Evolutionary conservation across 1,140 invertebrate genomes (phyloP), one percentile per base, ranked within the genome.

Genomic region (Euura saliciscinereae): DNA sequence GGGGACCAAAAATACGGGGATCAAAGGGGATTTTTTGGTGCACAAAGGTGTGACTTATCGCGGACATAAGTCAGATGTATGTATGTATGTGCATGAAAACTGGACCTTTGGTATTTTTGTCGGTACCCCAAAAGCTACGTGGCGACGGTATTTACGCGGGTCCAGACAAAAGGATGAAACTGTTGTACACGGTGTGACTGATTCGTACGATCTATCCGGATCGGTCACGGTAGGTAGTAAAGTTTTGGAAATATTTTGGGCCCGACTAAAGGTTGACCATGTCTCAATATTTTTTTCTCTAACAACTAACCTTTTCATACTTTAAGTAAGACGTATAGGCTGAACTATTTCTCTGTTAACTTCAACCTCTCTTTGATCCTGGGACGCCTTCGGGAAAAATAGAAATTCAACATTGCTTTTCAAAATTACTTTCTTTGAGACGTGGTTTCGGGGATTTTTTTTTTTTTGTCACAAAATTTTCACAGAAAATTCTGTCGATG

Each of bases 41-140:
- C n/a, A 59, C 51, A 59, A 59, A 59, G 51, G 51, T 59, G 51
- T 59, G 51, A 59, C 51, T 59, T 59, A 59, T 59, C 51, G 51
- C 8, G 51, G 51, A n/a, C 51, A 59, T 59, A 59, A 59, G 51
- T 59, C 51, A 59, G 8, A 10, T 59, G n/a, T n/a, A n/a, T 10
- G 51, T 59, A 59, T n/a, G n/a, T n/a, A n/a, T n/a, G n/a, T n/a
- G 51, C n/a, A 8, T 59, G 8, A 59, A 59, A 59, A 59, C 51
- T 59, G n/a, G 51, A n/a, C 51, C 51, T 59, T 59, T n/a, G 51
- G n/a, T 8, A n/a, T n/a, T n/a, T n/a, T n/a, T n/a, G 51, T n/a
- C 8, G n/a, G 51, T 59, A 59, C 51, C 51, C 51, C 51, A 59
- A n/a, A 8, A 59, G 2, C 51, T 51, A 6, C 1, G 46, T 11